These are phyloP conservation scores for Lonchura striata DNA, from an alignment of 2,113 vertebrate species.

Conservation along the genomic window DNA sequence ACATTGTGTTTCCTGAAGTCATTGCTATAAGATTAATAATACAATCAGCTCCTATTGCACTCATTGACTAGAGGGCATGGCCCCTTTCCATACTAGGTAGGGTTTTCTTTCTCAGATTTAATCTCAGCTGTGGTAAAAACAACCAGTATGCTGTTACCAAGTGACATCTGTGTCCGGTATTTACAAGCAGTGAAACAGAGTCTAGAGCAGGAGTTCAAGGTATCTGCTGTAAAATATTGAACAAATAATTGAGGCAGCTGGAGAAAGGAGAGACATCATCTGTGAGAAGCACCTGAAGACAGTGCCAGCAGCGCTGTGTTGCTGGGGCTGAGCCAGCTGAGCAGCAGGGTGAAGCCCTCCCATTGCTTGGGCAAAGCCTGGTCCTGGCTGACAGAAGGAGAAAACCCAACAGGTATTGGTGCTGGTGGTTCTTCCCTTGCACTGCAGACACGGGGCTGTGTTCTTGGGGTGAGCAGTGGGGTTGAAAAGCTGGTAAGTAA, in stretches of 20 bases:
- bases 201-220: background rate
- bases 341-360: background rate
- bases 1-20: constrained; percentile 71
- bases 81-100: constrained; percentile 38
- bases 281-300: background rate
- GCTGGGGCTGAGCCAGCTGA: background rate
- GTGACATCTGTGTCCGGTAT: constrained; percentile 12
- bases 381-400: background rate
- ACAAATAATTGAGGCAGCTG: background rate
- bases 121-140: background rate
- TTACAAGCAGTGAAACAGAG: background rate
- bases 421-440: background rate
- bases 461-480: background rate
- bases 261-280: background rate
- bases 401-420: background rate
- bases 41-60: constrained; percentile 80
- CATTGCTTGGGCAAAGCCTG: background rate
- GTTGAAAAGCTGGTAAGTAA: background rate
- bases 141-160: background rate
- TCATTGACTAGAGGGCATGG: constrained; percentile 54
- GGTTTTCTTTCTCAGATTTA: constrained; percentile 16
- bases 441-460: fast-evolving
- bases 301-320: background rate
- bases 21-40: constrained; percentile 56
- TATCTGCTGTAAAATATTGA: background rate